Conservation (phyloP, 2,797 vertebrate species). For the Corythornis leucogaster region DNA sequence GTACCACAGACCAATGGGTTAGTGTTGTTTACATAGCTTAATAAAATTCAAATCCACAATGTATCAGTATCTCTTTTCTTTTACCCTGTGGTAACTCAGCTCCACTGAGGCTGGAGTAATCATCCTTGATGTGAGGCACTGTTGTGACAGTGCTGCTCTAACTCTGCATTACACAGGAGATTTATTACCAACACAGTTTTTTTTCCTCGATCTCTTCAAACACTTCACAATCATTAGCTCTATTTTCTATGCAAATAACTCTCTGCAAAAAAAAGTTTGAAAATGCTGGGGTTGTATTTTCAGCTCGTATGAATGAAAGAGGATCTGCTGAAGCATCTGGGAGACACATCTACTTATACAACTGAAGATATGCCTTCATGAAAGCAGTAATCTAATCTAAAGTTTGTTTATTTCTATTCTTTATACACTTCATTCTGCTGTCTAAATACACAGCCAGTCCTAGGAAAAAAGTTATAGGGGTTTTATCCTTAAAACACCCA, state of each 20-base stretch:
- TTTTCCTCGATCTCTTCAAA: background rate
- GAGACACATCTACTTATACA: background rate
- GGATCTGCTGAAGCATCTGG: background rate
- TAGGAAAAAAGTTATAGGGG: background rate
- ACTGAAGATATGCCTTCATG: background rate
- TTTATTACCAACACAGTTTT: background rate
- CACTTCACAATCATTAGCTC: background rate
- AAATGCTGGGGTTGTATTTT: background rate
- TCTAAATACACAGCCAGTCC: background rate
- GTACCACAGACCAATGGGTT: background rate
- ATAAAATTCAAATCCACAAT: slow-evolving; percentile 19
- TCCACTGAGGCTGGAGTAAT: background rate
- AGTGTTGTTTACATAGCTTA: slow-evolving; percentile 25
- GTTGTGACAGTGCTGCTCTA: background rate
- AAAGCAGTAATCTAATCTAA: background rate
- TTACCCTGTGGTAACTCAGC: background rate
- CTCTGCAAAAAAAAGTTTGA: background rate
- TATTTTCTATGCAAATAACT: background rate
- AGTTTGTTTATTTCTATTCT: slow-evolving; percentile 25
- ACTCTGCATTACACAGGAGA: background rate
- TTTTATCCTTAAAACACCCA: background rate
- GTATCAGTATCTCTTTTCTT: slow-evolving; percentile 19
- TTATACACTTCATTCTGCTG: background rate
- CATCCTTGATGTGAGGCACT: background rate
- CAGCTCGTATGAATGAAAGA: background rate